These are phyloP conservation scores for Cyrtorhinus lividipennis DNA, from an alignment of 1,140 invertebrate genomes.

Conservation along the genomic window DNA sequence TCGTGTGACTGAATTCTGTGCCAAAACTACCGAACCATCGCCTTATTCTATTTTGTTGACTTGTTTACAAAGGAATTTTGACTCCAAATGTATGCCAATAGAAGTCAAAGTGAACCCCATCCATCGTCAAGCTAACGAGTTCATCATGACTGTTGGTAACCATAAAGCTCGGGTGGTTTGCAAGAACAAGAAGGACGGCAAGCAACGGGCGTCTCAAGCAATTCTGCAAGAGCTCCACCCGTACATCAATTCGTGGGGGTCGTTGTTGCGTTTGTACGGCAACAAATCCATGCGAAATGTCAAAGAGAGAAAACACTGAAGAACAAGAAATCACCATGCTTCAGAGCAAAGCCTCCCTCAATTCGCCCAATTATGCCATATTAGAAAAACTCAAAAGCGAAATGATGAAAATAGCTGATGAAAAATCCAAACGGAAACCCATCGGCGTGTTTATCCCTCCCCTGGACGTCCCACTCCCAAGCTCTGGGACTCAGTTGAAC, in stretches of 20 bases:
- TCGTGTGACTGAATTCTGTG: slow-evolving; percentile 81
- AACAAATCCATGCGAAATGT: slow-evolving; percentile 81
- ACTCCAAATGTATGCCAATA: slow-evolving; percentile 74
- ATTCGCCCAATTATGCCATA: slow-evolving; percentile 87
- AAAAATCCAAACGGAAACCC: slow-evolving; percentile 14
- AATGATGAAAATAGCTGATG: slow-evolving; percentile 61
- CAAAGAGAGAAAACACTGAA: slow-evolving; percentile 85
- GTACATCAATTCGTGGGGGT: slow-evolving; percentile 89
- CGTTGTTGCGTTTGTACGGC: slow-evolving; percentile 80
- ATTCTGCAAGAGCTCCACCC: slow-evolving; percentile 83
- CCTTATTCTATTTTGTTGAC: slow-evolving; percentile 86
- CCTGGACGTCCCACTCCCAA: slow-evolving; percentile 9
- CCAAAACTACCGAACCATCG: slow-evolving; percentile 85
- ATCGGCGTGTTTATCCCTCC: slow-evolving; percentile 21
- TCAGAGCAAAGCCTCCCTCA: slow-evolving; percentile 76
- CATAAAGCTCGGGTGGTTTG: slow-evolving; percentile 76
- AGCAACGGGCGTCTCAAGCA: slow-evolving; percentile 89
- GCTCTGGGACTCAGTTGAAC: slow-evolving; percentile 19
- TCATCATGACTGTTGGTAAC: slow-evolving; percentile 86
- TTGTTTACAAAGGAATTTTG: slow-evolving; percentile 83
- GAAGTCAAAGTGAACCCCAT: slow-evolving; percentile 75
- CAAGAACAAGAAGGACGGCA: slow-evolving; percentile 94
- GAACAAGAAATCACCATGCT: slow-evolving; percentile 87
- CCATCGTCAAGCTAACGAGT: slow-evolving; percentile 86
- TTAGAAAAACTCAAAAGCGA: slow-evolving; percentile 77